Evolutionary conservation across 1,140 invertebrate species (phyloP).

Genomic region (Euura saliciscinereae): DNA sequence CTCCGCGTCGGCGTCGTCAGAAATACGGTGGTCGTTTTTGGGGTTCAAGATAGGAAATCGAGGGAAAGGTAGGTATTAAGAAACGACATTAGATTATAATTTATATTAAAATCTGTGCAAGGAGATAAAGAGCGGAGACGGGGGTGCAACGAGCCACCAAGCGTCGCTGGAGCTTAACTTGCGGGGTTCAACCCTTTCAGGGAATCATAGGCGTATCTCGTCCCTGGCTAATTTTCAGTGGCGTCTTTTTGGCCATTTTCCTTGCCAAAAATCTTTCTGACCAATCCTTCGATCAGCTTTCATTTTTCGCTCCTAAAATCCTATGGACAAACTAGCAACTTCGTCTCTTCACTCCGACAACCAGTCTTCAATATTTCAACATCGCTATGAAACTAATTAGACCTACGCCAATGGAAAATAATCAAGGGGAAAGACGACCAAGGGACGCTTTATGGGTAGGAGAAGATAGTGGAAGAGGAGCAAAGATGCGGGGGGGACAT

Average conservation of each 20-base stretch:
- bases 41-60: constrained; percentile 21
- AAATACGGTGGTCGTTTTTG: constrained; percentile 37
- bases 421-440: constrained; percentile 28
- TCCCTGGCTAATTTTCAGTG: background rate
- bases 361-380: too few species aligned
- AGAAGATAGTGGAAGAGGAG: constrained; percentile 25
- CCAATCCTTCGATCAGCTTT: too few species aligned
- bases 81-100: constrained; percentile 61
- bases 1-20: constrained; percentile 20
- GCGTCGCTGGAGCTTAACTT: constrained; percentile 26
- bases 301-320: too few species aligned
- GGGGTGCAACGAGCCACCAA: constrained; percentile 35
- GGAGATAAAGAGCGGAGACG: constrained; percentile 54
- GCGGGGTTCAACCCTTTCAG: constrained; percentile 48
- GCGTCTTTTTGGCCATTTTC: too few species aligned
- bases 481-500: constrained; percentile 30
- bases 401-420: constrained; percentile 40
- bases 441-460: constrained; percentile 37
- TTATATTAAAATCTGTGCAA: constrained; percentile 60
- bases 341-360: background rate
- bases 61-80: constrained; percentile 54
- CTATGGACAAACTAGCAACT: too few species aligned
- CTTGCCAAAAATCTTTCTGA: too few species aligned
- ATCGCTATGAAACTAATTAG: too few species aligned
- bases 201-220: constrained; percentile 43